Conservation (phyloP, 2,888 invertebrate genomes). For the Caenorhabditis sp. region DNA sequence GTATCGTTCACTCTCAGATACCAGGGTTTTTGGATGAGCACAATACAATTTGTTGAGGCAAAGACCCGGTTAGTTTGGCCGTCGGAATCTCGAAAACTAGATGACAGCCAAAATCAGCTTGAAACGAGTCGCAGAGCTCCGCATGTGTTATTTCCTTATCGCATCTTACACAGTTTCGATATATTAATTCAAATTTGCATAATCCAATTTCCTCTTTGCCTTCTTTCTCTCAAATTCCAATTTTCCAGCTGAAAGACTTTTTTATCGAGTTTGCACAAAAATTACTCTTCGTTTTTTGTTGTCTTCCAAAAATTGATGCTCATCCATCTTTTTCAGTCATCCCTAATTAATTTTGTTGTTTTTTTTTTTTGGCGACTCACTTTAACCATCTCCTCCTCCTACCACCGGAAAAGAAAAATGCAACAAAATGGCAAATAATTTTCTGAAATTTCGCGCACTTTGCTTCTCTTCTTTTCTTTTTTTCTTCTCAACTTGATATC, state of each 20-base stretch:
- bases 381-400: neutral
- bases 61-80: too few species aligned
- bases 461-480: conserved; percentile 1
- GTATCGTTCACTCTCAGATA: too few species aligned
- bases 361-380: neutral
- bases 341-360: neutral
- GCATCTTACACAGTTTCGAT: too few species aligned
- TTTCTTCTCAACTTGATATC: conserved; percentile 9
- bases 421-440: neutral
- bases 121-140: too few species aligned
- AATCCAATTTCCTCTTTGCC: neutral
- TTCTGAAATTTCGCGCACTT: neutral
- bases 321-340: neutral
- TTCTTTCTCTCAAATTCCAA: neutral
- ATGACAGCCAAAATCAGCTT: too few species aligned
- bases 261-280: neutral
- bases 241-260: too few species aligned
- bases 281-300: neutral
- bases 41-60: too few species aligned
- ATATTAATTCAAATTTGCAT: neutral
- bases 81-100: too few species aligned
- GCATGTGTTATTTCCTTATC: too few species aligned
- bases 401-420: neutral
- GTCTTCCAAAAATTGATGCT: neutral
- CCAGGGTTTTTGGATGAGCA: too few species aligned